Percentiles rank a stretch among this genome's conserved stretches.
These are phyloP conservation scores for Chloroceryle aenea DNA, from an alignment of 2,113 vertebrate genomes.

Conservation along the genomic window DNA sequence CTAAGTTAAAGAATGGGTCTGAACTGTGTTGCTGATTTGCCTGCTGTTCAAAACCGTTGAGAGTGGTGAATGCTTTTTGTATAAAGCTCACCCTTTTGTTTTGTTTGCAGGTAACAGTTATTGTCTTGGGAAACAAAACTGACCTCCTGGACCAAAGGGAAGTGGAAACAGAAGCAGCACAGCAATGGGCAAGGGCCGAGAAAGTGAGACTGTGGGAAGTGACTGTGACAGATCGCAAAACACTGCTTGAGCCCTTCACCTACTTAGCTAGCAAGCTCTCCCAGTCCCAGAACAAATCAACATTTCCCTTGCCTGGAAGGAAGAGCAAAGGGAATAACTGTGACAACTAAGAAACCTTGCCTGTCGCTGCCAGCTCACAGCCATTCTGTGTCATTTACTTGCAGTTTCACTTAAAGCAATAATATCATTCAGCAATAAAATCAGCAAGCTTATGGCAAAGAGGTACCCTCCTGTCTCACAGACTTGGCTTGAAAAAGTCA, in stretches of 20 bases:
- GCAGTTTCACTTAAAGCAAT: conserved; percentile 32
- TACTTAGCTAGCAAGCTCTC: conserved; percentile 91
- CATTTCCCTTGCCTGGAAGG: conserved; percentile 91
- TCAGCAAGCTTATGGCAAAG: background rate
- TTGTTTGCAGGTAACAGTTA: conserved; percentile 83
- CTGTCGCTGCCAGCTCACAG: conserved; percentile 1
- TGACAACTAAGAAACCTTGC: conserved; percentile 78
- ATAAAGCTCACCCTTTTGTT: background rate
- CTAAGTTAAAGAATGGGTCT: background rate
- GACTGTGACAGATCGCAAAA: conserved; percentile 86
- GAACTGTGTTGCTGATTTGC: background rate
- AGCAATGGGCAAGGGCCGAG: conserved; percentile 90
- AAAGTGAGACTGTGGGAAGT: conserved; percentile 96
- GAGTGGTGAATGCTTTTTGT: background rate
- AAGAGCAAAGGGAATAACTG: conserved; percentile 89
- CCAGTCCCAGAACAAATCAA: conserved; percentile 92
- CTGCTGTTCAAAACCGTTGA: background rate
- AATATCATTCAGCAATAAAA: conserved; percentile 54
- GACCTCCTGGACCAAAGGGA: conserved; percentile 88
- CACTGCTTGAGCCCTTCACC: conserved; percentile 91
- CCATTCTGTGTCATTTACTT: conserved; percentile 31
- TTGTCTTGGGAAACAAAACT: conserved; percentile 92
- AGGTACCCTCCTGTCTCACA: background rate
- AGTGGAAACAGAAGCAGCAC: conserved; percentile 88
- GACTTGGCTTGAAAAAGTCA: background rate